These are phyloP conservation scores for Gymnoscopelus microlampas DNA, from an alignment of 2,797 vertebrate species.

Conservation along the genomic window DNA sequence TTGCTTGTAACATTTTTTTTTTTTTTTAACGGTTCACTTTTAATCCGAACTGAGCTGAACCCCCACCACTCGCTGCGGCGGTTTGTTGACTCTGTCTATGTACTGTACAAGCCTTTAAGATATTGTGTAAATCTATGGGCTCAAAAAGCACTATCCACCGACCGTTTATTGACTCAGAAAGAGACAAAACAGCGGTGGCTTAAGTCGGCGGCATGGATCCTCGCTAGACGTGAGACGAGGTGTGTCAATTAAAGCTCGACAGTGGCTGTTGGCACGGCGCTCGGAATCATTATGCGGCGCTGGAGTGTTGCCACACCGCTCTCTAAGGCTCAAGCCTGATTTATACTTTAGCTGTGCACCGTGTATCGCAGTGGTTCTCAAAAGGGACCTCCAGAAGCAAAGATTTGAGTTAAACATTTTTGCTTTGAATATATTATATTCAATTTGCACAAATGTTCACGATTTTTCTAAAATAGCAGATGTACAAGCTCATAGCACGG, in stretches of 20 bases:
- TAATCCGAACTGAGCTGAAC: too few species aligned
- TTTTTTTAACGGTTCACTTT: too few species aligned
- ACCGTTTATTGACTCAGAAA: neutral
- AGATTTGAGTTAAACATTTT: too few species aligned
- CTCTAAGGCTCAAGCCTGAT: neutral
- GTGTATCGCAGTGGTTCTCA: too few species aligned
- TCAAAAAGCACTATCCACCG: neutral
- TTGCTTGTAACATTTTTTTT: too few species aligned
- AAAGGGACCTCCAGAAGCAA: too few species aligned
- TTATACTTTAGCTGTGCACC: too few species aligned
- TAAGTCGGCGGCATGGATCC: slow-evolving; percentile 8
- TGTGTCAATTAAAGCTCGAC: slow-evolving; percentile 25
- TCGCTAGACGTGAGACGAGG: slow-evolving; percentile 24
- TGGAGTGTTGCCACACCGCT: slow-evolving; percentile 43
- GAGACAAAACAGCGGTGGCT: slow-evolving; percentile 2
- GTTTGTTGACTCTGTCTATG: neutral
- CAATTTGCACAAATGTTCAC: too few species aligned
- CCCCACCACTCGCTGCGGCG: neutral
- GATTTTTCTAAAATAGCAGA: too few species aligned
- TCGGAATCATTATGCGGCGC: slow-evolving; percentile 36
- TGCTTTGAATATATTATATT: too few species aligned
- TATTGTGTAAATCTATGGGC: neutral
- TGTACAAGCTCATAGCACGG: too few species aligned
- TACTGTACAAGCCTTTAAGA: neutral
- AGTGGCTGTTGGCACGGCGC: slow-evolving; percentile 10